Evolutionary conservation across 1,140 invertebrate genomes (phyloP), one percentile per base, ranked within the genome.

Genomic region (Drosophila auraria): DNA sequence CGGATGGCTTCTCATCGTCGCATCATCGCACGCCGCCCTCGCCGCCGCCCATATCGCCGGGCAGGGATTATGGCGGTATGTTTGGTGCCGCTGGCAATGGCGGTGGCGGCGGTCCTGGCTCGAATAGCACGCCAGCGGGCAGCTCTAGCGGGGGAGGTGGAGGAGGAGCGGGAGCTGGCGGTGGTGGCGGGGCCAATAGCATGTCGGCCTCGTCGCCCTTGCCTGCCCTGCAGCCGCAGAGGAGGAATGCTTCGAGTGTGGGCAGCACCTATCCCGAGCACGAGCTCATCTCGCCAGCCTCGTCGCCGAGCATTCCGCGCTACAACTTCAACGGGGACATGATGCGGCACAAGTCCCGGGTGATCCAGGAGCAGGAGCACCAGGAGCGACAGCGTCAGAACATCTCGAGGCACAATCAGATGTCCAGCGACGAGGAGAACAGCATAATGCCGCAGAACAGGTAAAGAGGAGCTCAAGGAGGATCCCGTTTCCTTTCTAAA

Each of bases 401-500:
- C 38, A 77, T 92, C 40, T 90, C 87, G 51, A 83, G 82, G 0
- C 90, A 92, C 50, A 91, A 92, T 56, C 91, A 93, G 36, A 78
- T 93, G 65, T 93, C 92, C 58, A 93, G 92, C 59, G 92, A 93
- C 33, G 92, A 93, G 54, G 92, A 93, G 78, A 93, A 93, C 69
- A 93, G 92, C 80, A 93, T 93, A 3, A 93, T 93, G 74, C 92
- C 92, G 1, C 92, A 93, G 65, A 93, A 93, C 50, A 93, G 90
- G 92, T 93, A 51, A 49, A 15, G 5, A 7, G 12, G 44, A 1
- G 0, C 2, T 3, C 0, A 11, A 23, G 15, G 14, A 47, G 27
- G 14, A 20, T 1, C 20, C 20, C 20, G 20, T 20, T 20, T 20
- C 20, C 20, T 20, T 20, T 20, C 1, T 20, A 20, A 0, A 0